Evolutionary conservation across 2,797 vertebrate species (phyloP).

Genomic region (Gobionotothen gibberifrons): DNA sequence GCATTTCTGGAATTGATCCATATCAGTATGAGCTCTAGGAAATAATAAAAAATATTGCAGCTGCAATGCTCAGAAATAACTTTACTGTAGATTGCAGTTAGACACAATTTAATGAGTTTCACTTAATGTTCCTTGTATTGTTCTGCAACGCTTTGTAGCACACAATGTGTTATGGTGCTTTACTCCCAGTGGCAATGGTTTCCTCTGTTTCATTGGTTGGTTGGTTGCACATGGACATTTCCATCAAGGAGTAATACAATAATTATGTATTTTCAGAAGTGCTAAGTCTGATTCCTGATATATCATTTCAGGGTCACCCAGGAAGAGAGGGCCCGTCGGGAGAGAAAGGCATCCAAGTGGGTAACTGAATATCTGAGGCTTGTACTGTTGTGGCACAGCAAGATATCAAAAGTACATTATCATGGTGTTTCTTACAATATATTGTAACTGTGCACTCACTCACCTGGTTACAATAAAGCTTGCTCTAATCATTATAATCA

Average conservation of each 20-base stretch:
- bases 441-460: slow-evolving; percentile 33
- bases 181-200: slow-evolving; percentile 18
- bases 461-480: slow-evolving; percentile 28
- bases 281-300: slow-evolving; percentile 37
- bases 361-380: slow-evolving; percentile 60
- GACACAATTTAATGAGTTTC: slow-evolving; percentile 51
- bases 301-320: slow-evolving; percentile 88
- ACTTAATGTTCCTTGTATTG: slow-evolving; percentile 31
- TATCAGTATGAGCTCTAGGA: slow-evolving; percentile 36
- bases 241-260: slow-evolving; percentile 25
- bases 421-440: slow-evolving; percentile 22
- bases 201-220: slow-evolving; percentile 29
- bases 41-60: slow-evolving; percentile 22
- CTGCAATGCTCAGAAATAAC: slow-evolving; percentile 30
- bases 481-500: slow-evolving; percentile 40
- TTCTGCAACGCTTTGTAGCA: slow-evolving; percentile 46
- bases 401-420: slow-evolving; percentile 29
- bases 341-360: slow-evolving; percentile 92
- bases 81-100: slow-evolving; percentile 46
- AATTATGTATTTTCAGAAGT: slow-evolving; percentile 35
- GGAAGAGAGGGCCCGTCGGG: slow-evolving; percentile 92
- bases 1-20: slow-evolving; percentile 27
- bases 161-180: slow-evolving; percentile 29
- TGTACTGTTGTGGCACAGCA: slow-evolving; percentile 2
- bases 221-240: slow-evolving; percentile 30